Percentiles rank a stretch among this genome's conserved stretches.
phyloP scores from a whole-genome alignment of 1,140 invertebrate species.

The Vollenhovia emeryi region DNA sequence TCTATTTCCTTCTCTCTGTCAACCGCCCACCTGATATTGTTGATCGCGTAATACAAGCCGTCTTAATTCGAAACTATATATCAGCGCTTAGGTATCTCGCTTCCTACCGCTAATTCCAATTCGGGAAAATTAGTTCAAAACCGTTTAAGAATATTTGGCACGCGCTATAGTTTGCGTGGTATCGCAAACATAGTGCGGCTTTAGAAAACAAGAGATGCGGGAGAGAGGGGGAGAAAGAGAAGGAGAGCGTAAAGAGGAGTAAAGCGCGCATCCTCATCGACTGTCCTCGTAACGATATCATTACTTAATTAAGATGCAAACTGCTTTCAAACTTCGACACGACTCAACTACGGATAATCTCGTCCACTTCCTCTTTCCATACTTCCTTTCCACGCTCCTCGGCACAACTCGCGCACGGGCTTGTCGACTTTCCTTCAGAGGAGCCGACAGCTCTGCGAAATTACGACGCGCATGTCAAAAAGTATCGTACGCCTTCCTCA shows the following conservation, averaged over 20 bases:
- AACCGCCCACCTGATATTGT: slow-evolving; percentile 28
- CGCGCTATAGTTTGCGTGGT: neutral
- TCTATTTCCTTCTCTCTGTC: neutral
- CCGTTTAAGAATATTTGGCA: slow-evolving; percentile 34
- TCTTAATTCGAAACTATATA: slow-evolving; percentile 35
- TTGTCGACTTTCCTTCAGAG: slow-evolving; percentile 26
- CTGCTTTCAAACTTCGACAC: slow-evolving; percentile 64
- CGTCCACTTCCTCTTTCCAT: slow-evolving; percentile 8
- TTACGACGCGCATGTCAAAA: slow-evolving; percentile 46
- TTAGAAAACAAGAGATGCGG: neutral
- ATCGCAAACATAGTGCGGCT: slow-evolving; percentile 35
- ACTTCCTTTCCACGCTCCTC: neutral
- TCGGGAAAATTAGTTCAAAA: slow-evolving; percentile 62
- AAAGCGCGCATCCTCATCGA: slow-evolving; percentile 38
- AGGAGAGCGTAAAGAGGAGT: neutral
- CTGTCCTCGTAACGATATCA: slow-evolving; percentile 62
- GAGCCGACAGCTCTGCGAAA: slow-evolving; percentile 27
- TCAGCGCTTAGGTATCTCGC: neutral
- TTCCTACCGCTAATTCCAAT: slow-evolving; percentile 32
- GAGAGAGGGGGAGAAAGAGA: neutral
- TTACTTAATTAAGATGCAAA: slow-evolving; percentile 75
- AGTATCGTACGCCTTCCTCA: slow-evolving; percentile 10
- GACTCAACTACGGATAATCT: slow-evolving; percentile 55
- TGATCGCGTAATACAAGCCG: slow-evolving; percentile 27
- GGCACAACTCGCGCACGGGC: neutral